These are phyloP conservation scores for Hydrozoanthus tunicans DNA, from an alignment of 64 coral and sea anemone species.

Conservation along the genomic window DNA sequence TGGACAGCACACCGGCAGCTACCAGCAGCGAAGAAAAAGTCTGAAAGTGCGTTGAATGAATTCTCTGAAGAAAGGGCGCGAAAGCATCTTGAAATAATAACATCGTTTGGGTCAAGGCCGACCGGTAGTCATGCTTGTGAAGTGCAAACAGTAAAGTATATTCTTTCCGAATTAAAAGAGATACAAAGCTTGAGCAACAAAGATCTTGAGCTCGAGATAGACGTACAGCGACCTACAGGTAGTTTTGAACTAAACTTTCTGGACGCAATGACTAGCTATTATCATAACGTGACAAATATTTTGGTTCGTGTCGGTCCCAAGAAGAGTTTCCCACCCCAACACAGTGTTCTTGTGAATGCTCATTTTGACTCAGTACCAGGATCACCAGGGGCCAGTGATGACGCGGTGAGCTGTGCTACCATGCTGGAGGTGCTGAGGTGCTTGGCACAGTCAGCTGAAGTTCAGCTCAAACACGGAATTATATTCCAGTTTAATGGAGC, in stretches of 20 bases:
- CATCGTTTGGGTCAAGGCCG: conserved; percentile 81
- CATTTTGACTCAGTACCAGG: conserved; percentile 91
- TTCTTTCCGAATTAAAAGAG: conserved; percentile 53
- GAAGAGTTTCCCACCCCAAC: conserved; percentile 62
- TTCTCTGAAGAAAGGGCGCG: conserved; percentile 94
- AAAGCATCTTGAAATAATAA: conserved; percentile 73
- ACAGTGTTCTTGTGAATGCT: conserved; percentile 82
- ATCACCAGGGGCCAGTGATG: conserved; percentile 88
- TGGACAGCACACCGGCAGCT: conserved; percentile 56
- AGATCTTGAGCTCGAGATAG: conserved; percentile 71
- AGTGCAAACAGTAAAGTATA: conserved; percentile 82
- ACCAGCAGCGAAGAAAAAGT: conserved; percentile 55
- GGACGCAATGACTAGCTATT: conserved; percentile 71
- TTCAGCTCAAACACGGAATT: conserved; percentile 63
- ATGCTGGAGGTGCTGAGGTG: conserved; percentile 95
- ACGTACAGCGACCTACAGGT: conserved; percentile 74
- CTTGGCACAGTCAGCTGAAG: conserved; percentile 50
- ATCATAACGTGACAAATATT: conserved; percentile 89
- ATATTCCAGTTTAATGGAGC: conserved; percentile 98
- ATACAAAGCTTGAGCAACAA: conserved; percentile 62
- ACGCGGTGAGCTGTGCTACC: conserved; percentile 92
- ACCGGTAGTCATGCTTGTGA: conserved; percentile 94
- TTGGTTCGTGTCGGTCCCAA: conserved; percentile 73
- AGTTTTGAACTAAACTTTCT: conserved; percentile 78
- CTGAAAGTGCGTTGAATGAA: conserved; percentile 57